Conservation (phyloP, 2,888 invertebrate species). For the Nesidiocoris tenuis region DNA sequence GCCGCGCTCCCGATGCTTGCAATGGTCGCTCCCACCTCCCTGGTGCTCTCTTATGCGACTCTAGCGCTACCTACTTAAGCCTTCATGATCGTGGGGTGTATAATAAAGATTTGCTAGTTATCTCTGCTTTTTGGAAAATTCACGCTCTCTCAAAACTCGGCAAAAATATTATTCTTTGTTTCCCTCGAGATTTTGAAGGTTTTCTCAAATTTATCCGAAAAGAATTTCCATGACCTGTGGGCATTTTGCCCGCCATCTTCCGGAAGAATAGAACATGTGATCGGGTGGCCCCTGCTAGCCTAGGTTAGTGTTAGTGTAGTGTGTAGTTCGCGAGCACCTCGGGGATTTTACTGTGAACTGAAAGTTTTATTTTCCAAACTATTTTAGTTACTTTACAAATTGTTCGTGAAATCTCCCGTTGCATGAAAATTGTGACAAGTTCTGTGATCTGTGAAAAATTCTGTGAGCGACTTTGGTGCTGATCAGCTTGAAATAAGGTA, state of each 20-base stretch:
- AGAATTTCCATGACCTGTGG: too few species aligned
- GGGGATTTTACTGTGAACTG: neutral
- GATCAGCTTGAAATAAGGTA: neutral
- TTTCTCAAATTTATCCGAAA: too few species aligned
- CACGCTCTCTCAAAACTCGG: too few species aligned
- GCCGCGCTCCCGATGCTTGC: too few species aligned
- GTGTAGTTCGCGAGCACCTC: neutral
- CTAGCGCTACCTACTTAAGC: too few species aligned
- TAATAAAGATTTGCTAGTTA: too few species aligned
- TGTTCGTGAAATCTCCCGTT: neutral
- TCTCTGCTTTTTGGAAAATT: too few species aligned
- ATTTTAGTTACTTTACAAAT: neutral
- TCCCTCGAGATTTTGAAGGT: too few species aligned
- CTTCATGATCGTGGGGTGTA: neutral
- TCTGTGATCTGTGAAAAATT: neutral
- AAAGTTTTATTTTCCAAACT: neutral
- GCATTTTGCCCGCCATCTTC: constrained; percentile 27
- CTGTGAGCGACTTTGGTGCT: neutral
- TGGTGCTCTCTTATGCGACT: too few species aligned
- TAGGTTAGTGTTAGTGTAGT: neutral
- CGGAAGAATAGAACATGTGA: constrained; percentile 28
- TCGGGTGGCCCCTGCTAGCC: constrained; percentile 2
- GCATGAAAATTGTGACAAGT: neutral
- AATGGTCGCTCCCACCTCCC: too few species aligned
- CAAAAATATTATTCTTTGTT: too few species aligned